Evolutionary conservation across 2,113 vertebrate genomes (phyloP).

Genomic region (Coracopsis vasa): DNA sequence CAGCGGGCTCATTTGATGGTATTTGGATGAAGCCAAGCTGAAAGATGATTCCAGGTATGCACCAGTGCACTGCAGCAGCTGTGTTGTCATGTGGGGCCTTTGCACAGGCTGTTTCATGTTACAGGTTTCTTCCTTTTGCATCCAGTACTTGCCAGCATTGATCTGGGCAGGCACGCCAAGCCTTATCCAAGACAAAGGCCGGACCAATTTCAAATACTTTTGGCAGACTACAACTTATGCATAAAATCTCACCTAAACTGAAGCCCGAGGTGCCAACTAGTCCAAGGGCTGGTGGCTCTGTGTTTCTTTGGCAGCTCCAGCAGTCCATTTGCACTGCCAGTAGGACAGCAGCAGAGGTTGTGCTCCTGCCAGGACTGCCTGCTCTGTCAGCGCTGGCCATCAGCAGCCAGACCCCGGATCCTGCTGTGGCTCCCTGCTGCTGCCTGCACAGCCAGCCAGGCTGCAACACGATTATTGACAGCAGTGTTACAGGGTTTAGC

Average conservation of each 20-base stretch:
- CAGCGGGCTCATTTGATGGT: accelerated
- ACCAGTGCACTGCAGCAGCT: neutral
- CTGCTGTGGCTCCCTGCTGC: neutral
- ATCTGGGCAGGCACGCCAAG: neutral
- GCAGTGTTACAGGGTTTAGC: too few species aligned
- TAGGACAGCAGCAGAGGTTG: too few species aligned
- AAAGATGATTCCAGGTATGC: neutral
- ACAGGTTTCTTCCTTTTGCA: neutral
- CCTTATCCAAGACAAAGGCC: neutral
- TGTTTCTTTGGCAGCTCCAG: too few species aligned
- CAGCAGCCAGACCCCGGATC: neutral
- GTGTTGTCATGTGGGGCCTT: neutral
- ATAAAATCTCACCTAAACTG: neutral
- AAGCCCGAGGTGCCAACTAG: neutral
- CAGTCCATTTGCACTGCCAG: neutral
- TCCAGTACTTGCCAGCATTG: neutral
- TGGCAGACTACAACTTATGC: too few species aligned
- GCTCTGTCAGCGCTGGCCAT: accelerated
- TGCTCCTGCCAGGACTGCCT: neutral
- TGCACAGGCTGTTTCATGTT: too few species aligned
- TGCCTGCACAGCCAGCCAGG: neutral
- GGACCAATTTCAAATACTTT: neutral
- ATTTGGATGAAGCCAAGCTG: neutral
- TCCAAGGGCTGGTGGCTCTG: neutral
- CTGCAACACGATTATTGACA: accelerated